Percentiles rank a stretch among this genome's conserved stretches.
phyloP scores from a whole-genome alignment of 1,140 invertebrate genomes.

The Brachionus plicatilis region DNA sequence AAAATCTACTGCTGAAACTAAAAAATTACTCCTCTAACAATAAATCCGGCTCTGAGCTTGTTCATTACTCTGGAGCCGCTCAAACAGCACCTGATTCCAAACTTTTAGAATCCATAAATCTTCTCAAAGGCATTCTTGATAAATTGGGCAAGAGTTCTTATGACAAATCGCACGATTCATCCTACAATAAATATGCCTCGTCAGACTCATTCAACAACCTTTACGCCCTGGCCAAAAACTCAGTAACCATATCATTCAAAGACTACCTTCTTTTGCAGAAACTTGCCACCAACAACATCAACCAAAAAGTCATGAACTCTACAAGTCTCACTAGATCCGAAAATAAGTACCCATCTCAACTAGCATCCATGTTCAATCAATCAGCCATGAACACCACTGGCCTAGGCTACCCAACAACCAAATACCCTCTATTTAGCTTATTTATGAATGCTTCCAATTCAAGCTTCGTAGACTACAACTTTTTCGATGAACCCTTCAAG shows the following conservation, averaged over 20 bases:
- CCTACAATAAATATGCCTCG: neutral
- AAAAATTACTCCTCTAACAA: neutral
- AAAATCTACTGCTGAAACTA: neutral
- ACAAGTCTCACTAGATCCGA: neutral
- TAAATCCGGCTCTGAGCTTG: neutral
- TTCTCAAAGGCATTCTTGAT: slow-evolving; percentile 27
- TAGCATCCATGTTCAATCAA: neutral
- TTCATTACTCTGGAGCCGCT: neutral
- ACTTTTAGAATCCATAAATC: slow-evolving; percentile 7
- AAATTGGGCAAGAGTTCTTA: neutral
- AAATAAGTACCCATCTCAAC: neutral
- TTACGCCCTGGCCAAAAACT: slow-evolving; percentile 30
- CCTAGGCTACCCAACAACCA: neutral
- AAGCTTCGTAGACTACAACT: neutral
- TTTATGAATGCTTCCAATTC: neutral
- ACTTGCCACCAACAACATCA: neutral
- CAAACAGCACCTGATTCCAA: neutral
- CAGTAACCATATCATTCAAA: slow-evolving; percentile 31
- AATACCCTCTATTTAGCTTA: neutral
- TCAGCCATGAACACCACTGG: neutral
- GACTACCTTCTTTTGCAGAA: slow-evolving; percentile 35
- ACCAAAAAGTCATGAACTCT: neutral
- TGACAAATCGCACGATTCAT: neutral
- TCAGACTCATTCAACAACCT: slow-evolving; percentile 11
- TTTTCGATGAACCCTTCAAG: neutral